phyloP scores from a whole-genome alignment of 2,797 vertebrate genomes.

The Phalloptychus januarius region DNA sequence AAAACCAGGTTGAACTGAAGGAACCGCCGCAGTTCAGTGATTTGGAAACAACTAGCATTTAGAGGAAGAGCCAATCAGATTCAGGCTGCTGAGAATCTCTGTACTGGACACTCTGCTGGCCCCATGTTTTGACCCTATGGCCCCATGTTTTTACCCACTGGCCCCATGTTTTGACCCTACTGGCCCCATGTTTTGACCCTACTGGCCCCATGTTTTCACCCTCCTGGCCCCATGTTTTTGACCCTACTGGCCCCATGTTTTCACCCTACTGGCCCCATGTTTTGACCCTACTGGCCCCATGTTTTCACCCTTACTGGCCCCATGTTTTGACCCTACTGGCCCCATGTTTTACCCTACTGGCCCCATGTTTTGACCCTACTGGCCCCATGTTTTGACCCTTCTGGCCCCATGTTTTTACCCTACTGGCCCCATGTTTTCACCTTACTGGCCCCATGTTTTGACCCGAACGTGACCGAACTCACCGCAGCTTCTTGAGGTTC shows the following conservation, averaged over 20 bases:
- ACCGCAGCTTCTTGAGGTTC: conserved; percentile 73
- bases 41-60: too few relatives aligned
- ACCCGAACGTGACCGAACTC: conserved; percentile 42
- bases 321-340: too few relatives aligned
- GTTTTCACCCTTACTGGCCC: too few relatives aligned
- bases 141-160: too few relatives aligned
- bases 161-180: neutral
- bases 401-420: neutral
- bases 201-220: too few relatives aligned
- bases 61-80: neutral
- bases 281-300: conserved; percentile 6
- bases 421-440: neutral
- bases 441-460: conserved; percentile 4
- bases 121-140: too few relatives aligned
- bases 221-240: neutral
- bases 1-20: neutral
- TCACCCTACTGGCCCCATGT: neutral
- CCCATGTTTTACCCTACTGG: neutral
- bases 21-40: too few relatives aligned
- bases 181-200: too few relatives aligned
- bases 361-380: conserved; percentile 12
- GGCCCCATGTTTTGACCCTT: neutral
- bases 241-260: neutral
- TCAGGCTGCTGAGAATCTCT: neutral
- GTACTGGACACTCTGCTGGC: neutral